Base-by-base conservation (phyloP, 2,113 vertebrate genomes). In the Vulpes ferrilata region DNA sequence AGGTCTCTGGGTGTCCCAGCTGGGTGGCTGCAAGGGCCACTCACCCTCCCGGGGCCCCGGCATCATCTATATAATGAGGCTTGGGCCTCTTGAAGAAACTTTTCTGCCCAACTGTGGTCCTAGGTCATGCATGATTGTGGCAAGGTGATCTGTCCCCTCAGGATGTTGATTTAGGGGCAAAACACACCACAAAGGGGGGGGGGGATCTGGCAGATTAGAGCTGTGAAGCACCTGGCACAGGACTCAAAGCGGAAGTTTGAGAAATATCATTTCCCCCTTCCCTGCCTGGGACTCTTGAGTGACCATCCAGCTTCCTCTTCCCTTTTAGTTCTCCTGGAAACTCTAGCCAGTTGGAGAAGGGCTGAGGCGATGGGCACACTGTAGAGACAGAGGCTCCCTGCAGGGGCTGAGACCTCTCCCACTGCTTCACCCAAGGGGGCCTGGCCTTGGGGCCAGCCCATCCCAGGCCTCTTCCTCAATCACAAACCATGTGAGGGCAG, bases 181-280 rank as follows among this genome's bases (percentile, higher is more conserved):
- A 13, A 1, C 13, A 27, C 16, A 57, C 51, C 80, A 65, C 82
- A 43, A 16, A 43, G 43, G 79, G 16, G 73, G 82, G 48, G 2
- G 15, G 20, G 35, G 9, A 30, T 73, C 92, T 95, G 98, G 97
- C 97, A 98, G 96, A 38, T 43, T 27, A 60, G 80, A 97, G 96
- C 95, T 98, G 53, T 20, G 79, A 82, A 94, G 97, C 96, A 97
- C 95, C 97, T 78, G 90, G 83, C 3, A 0, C 53, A 57, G 92
- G 86, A 67, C 74, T 57, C 69, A 25, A 48, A 60, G 89, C 86
- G 62, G 95, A 83, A 19, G 60, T 5, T 1, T 25, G 60, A 73
- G 87, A 64, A 60, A 6, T 0, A 4, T 19, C 19, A 20, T 9
- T 11, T 51, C 11, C 16, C 65, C 57, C 60, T 12, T 51, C 23